Evolutionary conservation across 2,888 invertebrate genomes (phyloP).

Genomic region (Eretmocerus hayati): DNA sequence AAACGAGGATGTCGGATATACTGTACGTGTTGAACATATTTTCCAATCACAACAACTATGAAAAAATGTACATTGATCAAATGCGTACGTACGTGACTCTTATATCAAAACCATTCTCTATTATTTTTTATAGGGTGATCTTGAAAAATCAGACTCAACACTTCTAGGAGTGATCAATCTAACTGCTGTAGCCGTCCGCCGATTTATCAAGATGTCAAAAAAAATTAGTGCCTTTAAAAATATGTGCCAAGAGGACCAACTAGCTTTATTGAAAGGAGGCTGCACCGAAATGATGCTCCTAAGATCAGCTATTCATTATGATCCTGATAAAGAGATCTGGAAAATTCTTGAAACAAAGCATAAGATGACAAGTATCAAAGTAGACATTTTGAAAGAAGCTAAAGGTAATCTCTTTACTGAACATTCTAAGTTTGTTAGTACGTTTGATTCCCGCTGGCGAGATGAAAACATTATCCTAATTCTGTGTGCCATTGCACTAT

Average conservation of each 20-base stretch:
- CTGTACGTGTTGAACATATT: too few relatives aligned
- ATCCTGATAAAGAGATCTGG: conserved; percentile 84
- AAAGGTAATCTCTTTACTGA: conserved; percentile 84
- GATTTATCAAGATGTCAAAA: conserved; percentile 78
- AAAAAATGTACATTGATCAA: too few relatives aligned
- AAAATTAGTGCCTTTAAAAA: conserved; percentile 84
- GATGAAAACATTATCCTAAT: conserved; percentile 88
- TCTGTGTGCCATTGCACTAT: conserved; percentile 83
- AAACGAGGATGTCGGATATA: conserved; percentile 79
- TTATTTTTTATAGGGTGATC: conserved; percentile 32
- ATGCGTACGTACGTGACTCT: too few relatives aligned
- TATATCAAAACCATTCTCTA: too few relatives aligned
- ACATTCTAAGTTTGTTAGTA: conserved; percentile 76
- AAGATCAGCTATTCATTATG: conserved; percentile 86
- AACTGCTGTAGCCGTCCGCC: conserved; percentile 84
- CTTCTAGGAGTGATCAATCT: conserved; percentile 81
- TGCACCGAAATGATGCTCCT: conserved; percentile 96
- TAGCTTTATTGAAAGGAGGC: conserved; percentile 81
- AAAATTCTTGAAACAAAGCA: conserved; percentile 78
- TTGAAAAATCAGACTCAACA: conserved; percentile 55
- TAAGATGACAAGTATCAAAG: conserved; percentile 70
- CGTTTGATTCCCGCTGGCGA: conserved; percentile 80
- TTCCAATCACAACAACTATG: too few relatives aligned
- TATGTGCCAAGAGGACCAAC: conserved; percentile 92
- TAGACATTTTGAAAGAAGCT: conserved; percentile 85